phyloP scores from a whole-genome alignment of 2,888 invertebrate species.

The Pasiphila rectangulata region DNA sequence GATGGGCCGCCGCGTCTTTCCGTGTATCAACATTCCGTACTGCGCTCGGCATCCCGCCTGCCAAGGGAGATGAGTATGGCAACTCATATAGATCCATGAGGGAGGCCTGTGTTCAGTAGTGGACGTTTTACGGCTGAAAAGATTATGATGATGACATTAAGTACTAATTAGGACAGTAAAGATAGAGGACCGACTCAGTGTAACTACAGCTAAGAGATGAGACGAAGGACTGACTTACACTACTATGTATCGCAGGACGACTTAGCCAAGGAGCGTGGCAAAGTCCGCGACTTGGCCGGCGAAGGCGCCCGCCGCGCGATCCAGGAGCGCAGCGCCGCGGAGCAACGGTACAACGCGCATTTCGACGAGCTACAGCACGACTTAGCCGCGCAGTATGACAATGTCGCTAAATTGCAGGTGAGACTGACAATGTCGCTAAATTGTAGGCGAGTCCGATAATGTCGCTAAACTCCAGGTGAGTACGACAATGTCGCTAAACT shows the following conservation, averaged over 20 bases:
- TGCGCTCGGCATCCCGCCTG: no score
- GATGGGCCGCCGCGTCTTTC: no score
- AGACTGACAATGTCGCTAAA: no score
- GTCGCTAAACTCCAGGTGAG: conserved; percentile 45
- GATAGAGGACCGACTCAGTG: conserved; percentile 85
- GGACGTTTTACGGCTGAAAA: no score
- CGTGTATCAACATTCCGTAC: no score
- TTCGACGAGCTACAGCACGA: conserved; percentile 90
- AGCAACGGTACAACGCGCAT: conserved; percentile 86
- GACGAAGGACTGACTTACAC: no score
- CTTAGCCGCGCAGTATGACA: conserved; percentile 89
- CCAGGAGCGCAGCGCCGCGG: conserved; percentile 86
- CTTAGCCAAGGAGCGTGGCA: conserved; percentile 87
- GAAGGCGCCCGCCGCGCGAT: conserved; percentile 87
- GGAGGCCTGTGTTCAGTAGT: no score
- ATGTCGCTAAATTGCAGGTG: conserved; percentile 86
- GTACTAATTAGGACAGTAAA: no score
- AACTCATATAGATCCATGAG: no score
- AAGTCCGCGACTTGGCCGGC: conserved; percentile 87
- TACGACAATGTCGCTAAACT: conserved; percentile 90
- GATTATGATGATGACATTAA: no score
- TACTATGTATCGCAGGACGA: conserved; percentile 87
- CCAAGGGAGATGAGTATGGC: no score
- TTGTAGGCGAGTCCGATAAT: no score
- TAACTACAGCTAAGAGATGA: conserved; percentile 45